These are phyloP conservation scores for Tetrapedia diversipes DNA, from an alignment of 2,888 invertebrate species.

Conservation along the genomic window DNA sequence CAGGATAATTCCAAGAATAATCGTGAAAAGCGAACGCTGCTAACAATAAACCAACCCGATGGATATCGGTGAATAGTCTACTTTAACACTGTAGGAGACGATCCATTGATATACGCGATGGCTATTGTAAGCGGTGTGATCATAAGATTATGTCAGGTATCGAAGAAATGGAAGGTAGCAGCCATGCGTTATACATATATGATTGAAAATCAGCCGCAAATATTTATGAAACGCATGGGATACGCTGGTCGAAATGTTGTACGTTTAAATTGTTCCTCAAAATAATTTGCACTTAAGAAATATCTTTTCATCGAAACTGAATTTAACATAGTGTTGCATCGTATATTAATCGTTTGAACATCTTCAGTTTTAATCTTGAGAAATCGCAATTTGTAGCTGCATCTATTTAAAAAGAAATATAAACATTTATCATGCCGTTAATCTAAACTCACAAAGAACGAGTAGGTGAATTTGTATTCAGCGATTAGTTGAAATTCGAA, in stretches of 20 bases:
- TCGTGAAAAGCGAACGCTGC: slow-evolving; percentile 63
- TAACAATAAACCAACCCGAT: slow-evolving; percentile 61
- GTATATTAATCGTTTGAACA: too few relatives aligned
- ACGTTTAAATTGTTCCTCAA: slow-evolving; percentile 4
- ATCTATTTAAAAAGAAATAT: slow-evolving; percentile 3
- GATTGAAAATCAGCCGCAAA: slow-evolving; percentile 36
- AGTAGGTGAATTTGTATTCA: slow-evolving; percentile 34
- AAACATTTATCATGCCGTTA: slow-evolving; percentile 3
- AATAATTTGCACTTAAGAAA: slow-evolving; percentile 6
- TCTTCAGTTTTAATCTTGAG: slow-evolving; percentile 23
- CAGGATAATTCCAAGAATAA: slow-evolving; percentile 64
- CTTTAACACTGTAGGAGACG: slow-evolving; percentile 54
- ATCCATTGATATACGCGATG: slow-evolving; percentile 57
- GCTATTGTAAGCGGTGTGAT: slow-evolving; percentile 45
- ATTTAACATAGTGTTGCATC: not conserved
- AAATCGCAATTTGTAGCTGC: slow-evolving; percentile 37
- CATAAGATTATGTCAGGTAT: slow-evolving; percentile 56
- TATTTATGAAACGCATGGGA: slow-evolving; percentile 37
- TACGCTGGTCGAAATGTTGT: slow-evolving; percentile 15
- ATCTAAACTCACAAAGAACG: not conserved
- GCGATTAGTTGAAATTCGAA: not conserved
- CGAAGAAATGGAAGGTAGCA: not conserved
- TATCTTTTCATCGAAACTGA: not conserved
- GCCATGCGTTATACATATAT: not conserved
- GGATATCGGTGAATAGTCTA: slow-evolving; percentile 55